A percentile compares a stretch with the other conserved stretches of the same genome.
Conservation (phyloP, 2,797 vertebrate genomes). For the Sebastes miniatus region DNA sequence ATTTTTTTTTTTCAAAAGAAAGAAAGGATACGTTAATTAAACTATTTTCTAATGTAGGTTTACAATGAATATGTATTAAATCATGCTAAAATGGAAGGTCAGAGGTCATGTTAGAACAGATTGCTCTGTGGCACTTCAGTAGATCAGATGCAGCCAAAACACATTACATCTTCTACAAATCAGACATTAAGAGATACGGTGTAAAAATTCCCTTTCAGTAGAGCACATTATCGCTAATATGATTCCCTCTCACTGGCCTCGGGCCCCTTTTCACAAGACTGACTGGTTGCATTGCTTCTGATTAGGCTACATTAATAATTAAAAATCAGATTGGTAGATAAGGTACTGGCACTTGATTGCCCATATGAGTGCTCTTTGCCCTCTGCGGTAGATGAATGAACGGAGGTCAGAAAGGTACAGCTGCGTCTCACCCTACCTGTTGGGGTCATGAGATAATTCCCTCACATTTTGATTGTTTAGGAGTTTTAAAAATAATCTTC, state of each 20-base stretch:
- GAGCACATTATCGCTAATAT: not conserved
- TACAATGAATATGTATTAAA: not conserved
- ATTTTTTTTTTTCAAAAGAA: not conserved
- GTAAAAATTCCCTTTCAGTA: not conserved
- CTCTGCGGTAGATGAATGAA: not conserved
- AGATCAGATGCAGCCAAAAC: not conserved
- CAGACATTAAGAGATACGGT: not conserved
- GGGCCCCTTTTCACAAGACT: not conserved
- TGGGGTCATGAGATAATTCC: not conserved
- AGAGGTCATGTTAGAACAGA: not conserved
- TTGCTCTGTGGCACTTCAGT: not conserved
- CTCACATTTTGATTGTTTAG: not conserved
- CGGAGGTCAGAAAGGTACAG: slow-evolving; percentile 14
- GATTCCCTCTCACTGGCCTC: not conserved
- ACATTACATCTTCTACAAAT: not conserved
- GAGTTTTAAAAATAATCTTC: not conserved
- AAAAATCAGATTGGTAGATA: slow-evolving; percentile 4
- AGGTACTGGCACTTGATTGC: not conserved
- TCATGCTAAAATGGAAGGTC: not conserved
- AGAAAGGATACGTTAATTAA: not conserved
- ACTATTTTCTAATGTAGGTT: not conserved
- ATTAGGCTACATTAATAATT: not conserved
- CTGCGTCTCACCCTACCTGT: not conserved
- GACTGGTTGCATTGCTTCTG: not conserved
- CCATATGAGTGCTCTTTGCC: not conserved